Conservation (phyloP, 2,113 vertebrate species). For the Tenebrosternarchus preto region DNA sequence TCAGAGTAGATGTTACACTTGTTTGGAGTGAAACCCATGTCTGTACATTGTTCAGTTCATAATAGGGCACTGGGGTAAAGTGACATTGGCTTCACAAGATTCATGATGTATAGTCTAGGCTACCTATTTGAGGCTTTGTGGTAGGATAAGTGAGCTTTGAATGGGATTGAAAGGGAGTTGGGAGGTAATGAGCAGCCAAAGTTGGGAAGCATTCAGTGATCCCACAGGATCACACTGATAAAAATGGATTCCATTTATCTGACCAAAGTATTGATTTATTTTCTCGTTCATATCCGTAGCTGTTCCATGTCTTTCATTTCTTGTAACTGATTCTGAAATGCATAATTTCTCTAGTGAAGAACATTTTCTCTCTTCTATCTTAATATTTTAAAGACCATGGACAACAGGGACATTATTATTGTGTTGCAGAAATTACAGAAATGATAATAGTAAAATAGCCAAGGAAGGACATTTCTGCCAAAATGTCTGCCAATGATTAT, state of each 20-base stretch:
- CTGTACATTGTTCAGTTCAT: constrained; percentile 1
- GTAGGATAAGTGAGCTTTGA: constrained; percentile 61
- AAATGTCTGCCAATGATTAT: background rate
- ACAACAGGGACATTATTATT: constrained; percentile 45
- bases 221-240: constrained; percentile 68
- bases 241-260: constrained; percentile 73
- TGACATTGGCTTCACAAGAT: background rate
- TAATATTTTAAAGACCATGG: constrained; percentile 53
- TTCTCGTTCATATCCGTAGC: constrained; percentile 61
- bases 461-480: constrained; percentile 18
- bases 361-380: constrained; percentile 60
- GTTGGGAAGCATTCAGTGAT: constrained; percentile 60
- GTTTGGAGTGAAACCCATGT: background rate
- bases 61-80: constrained; percentile 15
- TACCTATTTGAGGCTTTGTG: constrained; percentile 6
- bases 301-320: constrained; percentile 55
- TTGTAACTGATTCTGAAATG: constrained; percentile 63
- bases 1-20: background rate
- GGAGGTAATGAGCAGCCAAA: constrained; percentile 68
- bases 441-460: constrained; percentile 17
- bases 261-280: constrained; percentile 75
- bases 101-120: background rate
- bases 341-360: constrained; percentile 59
- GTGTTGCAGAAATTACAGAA: constrained; percentile 35
- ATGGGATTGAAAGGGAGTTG: constrained; percentile 64